Conservation (phyloP, 2,888 invertebrate genomes). For the Troides helena region DNA sequence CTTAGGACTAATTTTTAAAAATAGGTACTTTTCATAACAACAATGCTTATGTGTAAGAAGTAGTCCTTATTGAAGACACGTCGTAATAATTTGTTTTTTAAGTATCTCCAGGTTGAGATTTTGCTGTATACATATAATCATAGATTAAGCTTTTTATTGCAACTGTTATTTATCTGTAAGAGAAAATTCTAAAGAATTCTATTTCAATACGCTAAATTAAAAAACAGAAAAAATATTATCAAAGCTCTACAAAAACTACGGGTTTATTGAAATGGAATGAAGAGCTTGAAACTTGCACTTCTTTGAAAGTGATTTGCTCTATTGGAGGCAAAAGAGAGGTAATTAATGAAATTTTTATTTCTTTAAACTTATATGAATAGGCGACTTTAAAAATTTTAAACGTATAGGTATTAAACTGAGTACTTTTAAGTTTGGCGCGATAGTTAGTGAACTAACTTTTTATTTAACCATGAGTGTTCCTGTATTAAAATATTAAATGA, state of each 20-base stretch:
- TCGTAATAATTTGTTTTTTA: too few species aligned
- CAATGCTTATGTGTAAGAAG: too few species aligned
- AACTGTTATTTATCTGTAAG: not conserved
- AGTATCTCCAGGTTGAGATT: too few species aligned
- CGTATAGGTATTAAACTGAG: not conserved
- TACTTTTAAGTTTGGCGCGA: not conserved
- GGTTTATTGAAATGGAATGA: constrained; percentile 1
- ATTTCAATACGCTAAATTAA: not conserved
- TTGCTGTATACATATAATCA: too few species aligned
- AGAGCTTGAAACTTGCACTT: not conserved
- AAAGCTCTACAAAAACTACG: not conserved
- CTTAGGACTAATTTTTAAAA: too few species aligned
- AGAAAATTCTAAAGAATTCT: not conserved
- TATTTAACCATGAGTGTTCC: not conserved
- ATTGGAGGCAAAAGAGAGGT: constrained; percentile 1
- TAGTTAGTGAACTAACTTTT: not conserved
- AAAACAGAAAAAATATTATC: not conserved
- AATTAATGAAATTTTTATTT: not conserved
- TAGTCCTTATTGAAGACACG: too few species aligned
- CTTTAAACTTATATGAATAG: not conserved
- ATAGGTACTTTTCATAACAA: too few species aligned
- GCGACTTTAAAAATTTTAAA: not conserved
- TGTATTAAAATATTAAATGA: not conserved
- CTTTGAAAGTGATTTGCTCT: not conserved
- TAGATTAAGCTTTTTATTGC: too few species aligned